These are phyloP conservation scores for Cenopis cana DNA, from an alignment of 2,888 invertebrate species.

Conservation along the genomic window DNA sequence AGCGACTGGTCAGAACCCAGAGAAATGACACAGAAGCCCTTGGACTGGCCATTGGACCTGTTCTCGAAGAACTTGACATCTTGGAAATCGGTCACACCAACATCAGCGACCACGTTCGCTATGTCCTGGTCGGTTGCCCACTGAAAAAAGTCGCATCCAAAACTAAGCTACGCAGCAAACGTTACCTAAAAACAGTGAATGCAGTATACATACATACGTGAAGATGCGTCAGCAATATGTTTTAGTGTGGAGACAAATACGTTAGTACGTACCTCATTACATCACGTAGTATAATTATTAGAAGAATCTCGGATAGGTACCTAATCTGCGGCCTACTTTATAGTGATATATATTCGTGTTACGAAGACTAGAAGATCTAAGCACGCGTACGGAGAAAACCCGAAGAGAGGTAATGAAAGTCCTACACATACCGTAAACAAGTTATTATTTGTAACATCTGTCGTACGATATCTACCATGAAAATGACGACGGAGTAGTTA, in stretches of 20 bases:
- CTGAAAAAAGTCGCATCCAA: slow-evolving; percentile 85
- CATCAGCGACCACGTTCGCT: slow-evolving; percentile 93
- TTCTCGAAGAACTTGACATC: slow-evolving; percentile 99
- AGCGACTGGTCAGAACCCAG: slow-evolving; percentile 97
- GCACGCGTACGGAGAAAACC: slow-evolving; percentile 1
- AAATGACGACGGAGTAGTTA: slow-evolving; percentile 22
- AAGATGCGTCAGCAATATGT: slow-evolving; percentile 24
- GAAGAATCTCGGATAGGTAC: not conserved
- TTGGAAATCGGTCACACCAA: slow-evolving; percentile 96
- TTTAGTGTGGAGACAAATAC: slow-evolving; percentile 32
- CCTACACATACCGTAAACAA: not conserved
- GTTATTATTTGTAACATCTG: not conserved
- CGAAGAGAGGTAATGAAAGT: not conserved
- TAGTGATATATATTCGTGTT: slow-evolving; percentile 5
- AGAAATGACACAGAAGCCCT: slow-evolving; percentile 98
- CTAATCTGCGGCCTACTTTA: slow-evolving; percentile 22
- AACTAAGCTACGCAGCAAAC: slow-evolving; percentile 62
- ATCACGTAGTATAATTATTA: slow-evolving; percentile 24
- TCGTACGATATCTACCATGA: slow-evolving; percentile 3
- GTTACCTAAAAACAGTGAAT: slow-evolving; percentile 31
- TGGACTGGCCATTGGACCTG: slow-evolving; percentile 98
- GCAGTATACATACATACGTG: slow-evolving; percentile 48
- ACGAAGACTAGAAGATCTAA: slow-evolving; percentile 2
- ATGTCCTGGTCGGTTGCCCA: slow-evolving; percentile 99
- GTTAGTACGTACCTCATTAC: slow-evolving; percentile 42